Evolutionary conservation across 2,113 vertebrate species (phyloP).

Genomic region (Brachypteracias leptosomus): DNA sequence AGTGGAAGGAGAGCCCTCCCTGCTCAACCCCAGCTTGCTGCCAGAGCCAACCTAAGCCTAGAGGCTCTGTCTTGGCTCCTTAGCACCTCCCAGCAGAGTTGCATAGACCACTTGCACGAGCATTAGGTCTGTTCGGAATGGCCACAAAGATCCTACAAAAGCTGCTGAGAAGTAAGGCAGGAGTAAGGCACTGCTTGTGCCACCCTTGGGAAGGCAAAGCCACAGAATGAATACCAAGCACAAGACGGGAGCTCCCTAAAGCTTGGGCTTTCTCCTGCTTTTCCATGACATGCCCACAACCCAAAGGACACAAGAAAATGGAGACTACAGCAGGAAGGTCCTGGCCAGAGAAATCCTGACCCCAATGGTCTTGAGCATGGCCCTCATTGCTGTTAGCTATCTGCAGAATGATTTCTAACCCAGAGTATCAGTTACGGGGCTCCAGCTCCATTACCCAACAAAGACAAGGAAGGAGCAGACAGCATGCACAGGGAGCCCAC

Average conservation of each 20-base stretch:
- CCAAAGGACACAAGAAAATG: background rate
- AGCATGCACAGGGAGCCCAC: background rate
- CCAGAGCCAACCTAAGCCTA: background rate
- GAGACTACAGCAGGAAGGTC: background rate
- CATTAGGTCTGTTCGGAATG: background rate
- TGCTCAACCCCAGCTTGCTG: background rate
- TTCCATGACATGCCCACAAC: background rate
- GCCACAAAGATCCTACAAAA: background rate
- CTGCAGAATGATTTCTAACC: background rate
- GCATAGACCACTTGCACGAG: background rate
- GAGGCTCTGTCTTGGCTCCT: background rate
- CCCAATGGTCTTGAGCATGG: rapidly evolving
- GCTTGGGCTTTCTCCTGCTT: background rate
- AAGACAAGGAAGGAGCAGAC: background rate
- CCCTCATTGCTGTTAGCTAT: background rate
- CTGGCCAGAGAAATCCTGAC: background rate
- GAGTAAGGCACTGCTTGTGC: background rate
- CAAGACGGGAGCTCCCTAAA: background rate
- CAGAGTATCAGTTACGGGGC: rapidly evolving
- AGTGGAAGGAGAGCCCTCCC: background rate
- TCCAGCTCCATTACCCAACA: background rate
- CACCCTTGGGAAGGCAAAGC: background rate
- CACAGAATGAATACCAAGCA: background rate
- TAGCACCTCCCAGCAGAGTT: background rate
- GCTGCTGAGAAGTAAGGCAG: background rate